Evolutionary conservation across 2,797 vertebrate genomes (phyloP).

Genomic region (Xiphophorus birchmanni): DNA sequence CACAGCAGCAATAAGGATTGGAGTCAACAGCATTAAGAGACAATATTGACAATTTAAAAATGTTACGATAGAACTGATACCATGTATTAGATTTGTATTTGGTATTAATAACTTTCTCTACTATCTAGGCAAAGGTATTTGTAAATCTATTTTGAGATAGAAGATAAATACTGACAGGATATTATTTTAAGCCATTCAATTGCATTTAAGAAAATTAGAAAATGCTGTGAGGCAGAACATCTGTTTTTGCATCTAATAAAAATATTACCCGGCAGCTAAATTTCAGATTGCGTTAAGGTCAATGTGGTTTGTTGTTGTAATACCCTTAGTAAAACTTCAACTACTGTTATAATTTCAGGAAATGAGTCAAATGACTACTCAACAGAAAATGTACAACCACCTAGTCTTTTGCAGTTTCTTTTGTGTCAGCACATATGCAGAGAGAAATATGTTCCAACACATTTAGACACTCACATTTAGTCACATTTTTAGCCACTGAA

Average conservation of each 20-base stretch:
- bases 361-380: constrained; percentile 29
- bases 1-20: neutral
- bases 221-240: constrained; percentile 36
- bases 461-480: constrained; percentile 6
- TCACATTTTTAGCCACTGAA: constrained; percentile 40
- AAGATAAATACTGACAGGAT: neutral
- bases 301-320: constrained; percentile 24
- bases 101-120: neutral
- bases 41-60: neutral
- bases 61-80: neutral
- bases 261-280: constrained; percentile 20
- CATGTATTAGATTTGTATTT: neutral
- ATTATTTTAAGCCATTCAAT: neutral
- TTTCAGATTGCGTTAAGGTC: constrained; percentile 18
- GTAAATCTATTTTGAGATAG: neutral
- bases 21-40: neutral
- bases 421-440: constrained; percentile 31
- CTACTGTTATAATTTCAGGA: constrained; percentile 9
- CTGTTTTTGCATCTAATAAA: constrained; percentile 39
- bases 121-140: neutral
- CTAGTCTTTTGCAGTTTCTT: constrained; percentile 11
- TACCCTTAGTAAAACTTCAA: constrained; percentile 13
- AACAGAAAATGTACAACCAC: constrained; percentile 23
- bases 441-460: constrained; percentile 27
- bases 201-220: neutral